Base-by-base conservation (phyloP, 2,113 vertebrate genomes). In the Pseudorhombus dupliciocellatus region DNA sequence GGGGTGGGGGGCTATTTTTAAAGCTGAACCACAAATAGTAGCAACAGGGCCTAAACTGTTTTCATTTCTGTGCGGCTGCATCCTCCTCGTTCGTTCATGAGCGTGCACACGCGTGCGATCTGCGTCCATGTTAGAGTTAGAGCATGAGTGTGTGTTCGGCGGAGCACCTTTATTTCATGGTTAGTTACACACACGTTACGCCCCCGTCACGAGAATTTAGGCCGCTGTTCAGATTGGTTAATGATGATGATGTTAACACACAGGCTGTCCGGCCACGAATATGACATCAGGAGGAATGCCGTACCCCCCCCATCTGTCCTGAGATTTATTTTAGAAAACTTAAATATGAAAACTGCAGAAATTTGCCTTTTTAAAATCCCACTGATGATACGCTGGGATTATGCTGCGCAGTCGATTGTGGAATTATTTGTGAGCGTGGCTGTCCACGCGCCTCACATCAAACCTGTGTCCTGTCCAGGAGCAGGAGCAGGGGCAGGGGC, bases 1-100 rank as follows among this genome's bases (percentile, higher is more conserved):
- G 15, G 0, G 68, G 90, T 84, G 91, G 90, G 84, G 15, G 0
- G 68, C 88, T 93, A 93, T 93, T 92, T 93, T 93, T 92, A 92
- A 81, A 78, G 79, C 83, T 37, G 69, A 85, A 85, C 84, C 73
- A 40, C 86, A 85, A 91, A 92, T 93, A 91, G 89, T 86, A 84
- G 83, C 85, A 90, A 88, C 62, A 55, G 58, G 80, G 87, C 86
- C 91, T 91, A 90, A 94, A 93, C 85, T 86, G 85, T 85, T 88
- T 77, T 86, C 84, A 78, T 87, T 90, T 28, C 85, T 25, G 75
- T 46, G 64, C 77, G 55, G 63, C 60, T 52, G 66, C 70, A 28
- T 51, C 83, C 79, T 84, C 79, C 86, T 86, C 85, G 77, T 91
- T 93, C 91, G 92, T 91, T 90, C 86, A 92, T 87, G 77, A 87